A percentile compares a stretch with the other conserved stretches of the same genome.
Evolutionary conservation across 2,888 invertebrate genomes (phyloP).

Genomic region (Ethmia dodecea): DNA sequence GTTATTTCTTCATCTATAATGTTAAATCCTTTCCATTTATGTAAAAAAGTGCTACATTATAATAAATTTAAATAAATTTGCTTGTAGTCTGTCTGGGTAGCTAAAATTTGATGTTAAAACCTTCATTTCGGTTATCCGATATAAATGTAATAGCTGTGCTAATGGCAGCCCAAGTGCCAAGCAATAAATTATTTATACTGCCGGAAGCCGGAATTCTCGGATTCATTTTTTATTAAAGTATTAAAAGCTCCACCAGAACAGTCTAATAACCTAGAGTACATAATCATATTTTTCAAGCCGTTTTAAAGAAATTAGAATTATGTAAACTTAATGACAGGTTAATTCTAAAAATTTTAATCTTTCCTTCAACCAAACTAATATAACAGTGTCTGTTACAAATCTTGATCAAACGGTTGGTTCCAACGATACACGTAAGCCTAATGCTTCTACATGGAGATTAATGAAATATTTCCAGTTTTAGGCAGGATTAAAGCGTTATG

Average conservation of each 20-base stretch:
- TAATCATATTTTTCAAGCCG: slow-evolving; percentile 1
- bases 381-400: neutral
- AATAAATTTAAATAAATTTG: too few species aligned
- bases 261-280: slow-evolving; percentile 13
- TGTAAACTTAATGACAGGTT: too few species aligned
- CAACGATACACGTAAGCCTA: slow-evolving; percentile 9
- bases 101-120: too few species aligned
- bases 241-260: slow-evolving; percentile 31
- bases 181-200: slow-evolving; percentile 47
- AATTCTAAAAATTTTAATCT: too few species aligned
- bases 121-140: slow-evolving; percentile 26
- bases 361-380: neutral
- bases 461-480: slow-evolving; percentile 42
- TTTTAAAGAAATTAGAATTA: too few species aligned
- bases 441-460: slow-evolving; percentile 47
- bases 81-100: too few species aligned
- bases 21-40: too few species aligned
- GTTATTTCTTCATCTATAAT: too few species aligned
- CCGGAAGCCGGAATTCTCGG: slow-evolving; percentile 27
- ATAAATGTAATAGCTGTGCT: slow-evolving; percentile 42
- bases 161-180: slow-evolving; percentile 42
- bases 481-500: slow-evolving; percentile 44
- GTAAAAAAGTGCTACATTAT: too few species aligned
- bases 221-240: slow-evolving; percentile 44
- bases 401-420: too few species aligned